Base-by-base conservation (phyloP, 1,140 invertebrate genomes). In the Halictus rubicundus region DNA sequence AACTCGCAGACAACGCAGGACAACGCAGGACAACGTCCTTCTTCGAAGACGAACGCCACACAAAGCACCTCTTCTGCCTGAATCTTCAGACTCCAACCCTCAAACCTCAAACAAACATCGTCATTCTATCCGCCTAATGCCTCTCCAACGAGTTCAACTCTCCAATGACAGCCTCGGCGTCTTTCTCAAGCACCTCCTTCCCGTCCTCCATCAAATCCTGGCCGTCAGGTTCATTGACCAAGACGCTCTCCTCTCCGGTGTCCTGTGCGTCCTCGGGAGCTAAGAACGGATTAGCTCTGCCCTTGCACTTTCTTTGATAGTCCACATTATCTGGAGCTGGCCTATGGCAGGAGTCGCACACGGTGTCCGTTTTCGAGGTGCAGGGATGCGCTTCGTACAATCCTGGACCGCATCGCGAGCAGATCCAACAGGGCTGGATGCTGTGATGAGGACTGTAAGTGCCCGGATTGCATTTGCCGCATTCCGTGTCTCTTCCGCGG, bases 371-470 rank as follows among this genome's bases (percentile, higher is more conserved):
- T 2, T 81, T 87, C 0, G 90, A 46, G 1, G 88, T 91, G 81
- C 94, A 94, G 6, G 90, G 82, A 78, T 94, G 93, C 0, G 93
- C 93, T 78, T 94, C 92, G 87, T 93, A 94, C 8, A 94, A 83
- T 3, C 93, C 93, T 9, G 89, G 89, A 0, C 94, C 93, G 72
- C 94, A 94, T 27, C 92, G 88, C 8, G 94, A 94, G 82, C 94
- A 94, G 54, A 92, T 91, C 91, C 92, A 93, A 64, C 94, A 94
- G 5, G 92, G 91, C 32, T 92, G 90, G 6, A 82, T 89, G 72
- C 89, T 91, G 86, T 93, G 92, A 77, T 94, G 94, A 1, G 92
- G 92, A 72, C 92, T 93, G 87, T 94, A 94, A 2, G 90, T 92
- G 27, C 93, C 93, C 2, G 81, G 69, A 0, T 79, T 72, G 78